Evolutionary conservation across 2,113 vertebrate genomes (phyloP).

Genomic region (Egretta garzetta): DNA sequence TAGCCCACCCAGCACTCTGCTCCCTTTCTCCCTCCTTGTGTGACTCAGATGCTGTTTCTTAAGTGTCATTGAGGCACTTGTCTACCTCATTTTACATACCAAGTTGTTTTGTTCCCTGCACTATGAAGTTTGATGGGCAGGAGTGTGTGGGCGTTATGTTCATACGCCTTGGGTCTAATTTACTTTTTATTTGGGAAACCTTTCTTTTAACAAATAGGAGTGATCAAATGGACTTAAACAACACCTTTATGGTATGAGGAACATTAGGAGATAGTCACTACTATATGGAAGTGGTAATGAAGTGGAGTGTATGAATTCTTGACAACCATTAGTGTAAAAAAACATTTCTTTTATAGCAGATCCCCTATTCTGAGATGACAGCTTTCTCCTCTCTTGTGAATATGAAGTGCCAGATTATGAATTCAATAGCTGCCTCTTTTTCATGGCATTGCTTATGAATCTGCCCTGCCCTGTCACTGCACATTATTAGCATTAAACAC

Average conservation of each 20-base stretch:
- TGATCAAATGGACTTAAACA: not conserved
- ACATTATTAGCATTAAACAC: constrained; percentile 49
- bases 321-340: constrained; percentile 27
- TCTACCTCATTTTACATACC: not conserved
- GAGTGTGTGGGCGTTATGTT: not conserved
- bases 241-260: not conserved
- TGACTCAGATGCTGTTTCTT: constrained; percentile 1
- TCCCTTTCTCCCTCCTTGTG: not conserved
- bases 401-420: constrained; percentile 48
- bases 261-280: not conserved
- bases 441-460: constrained; percentile 33
- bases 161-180: not conserved
- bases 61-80: not conserved
- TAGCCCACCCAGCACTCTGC: not conserved
- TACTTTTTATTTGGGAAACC: not conserved
- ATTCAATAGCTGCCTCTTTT: constrained; percentile 47
- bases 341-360: not conserved
- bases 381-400: constrained; percentile 50
- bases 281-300: not conserved
- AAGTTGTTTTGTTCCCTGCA: not conserved
- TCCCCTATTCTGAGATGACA: constrained; percentile 26
- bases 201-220: not conserved
- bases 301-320: constrained; percentile 13
- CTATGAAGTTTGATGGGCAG: not conserved
- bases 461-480: constrained; percentile 29